Percentiles rank a stretch among this genome's conserved stretches.
These are phyloP conservation scores for Falco columbarius DNA, from an alignment of 2,797 vertebrate genomes.

Conservation along the genomic window DNA sequence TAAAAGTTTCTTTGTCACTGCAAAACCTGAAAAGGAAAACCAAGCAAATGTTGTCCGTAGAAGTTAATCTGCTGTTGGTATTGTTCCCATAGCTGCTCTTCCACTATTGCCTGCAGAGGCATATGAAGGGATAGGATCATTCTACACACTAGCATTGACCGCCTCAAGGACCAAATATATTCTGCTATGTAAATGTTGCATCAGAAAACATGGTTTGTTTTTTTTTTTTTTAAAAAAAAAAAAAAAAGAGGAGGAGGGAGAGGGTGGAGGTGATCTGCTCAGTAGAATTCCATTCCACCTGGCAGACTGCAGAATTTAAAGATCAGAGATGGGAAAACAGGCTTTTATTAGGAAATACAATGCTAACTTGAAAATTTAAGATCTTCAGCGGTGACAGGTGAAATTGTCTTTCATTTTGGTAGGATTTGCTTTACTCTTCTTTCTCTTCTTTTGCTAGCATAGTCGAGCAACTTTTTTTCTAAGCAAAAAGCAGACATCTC, in stretches of 20 bases:
- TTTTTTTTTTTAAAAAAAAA: background rate
- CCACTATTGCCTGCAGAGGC: background rate
- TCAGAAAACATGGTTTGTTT: background rate
- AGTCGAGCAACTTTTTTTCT: background rate
- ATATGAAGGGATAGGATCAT: background rate
- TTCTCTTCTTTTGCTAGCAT: background rate
- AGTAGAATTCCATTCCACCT: background rate
- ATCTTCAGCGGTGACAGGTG: background rate
- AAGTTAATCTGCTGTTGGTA: background rate
- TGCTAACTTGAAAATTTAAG: background rate
- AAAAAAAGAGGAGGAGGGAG: background rate
- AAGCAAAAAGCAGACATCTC: background rate
- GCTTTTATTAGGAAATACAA: background rate
- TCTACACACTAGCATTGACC: background rate
- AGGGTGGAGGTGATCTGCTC: background rate
- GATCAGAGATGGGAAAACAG: background rate
- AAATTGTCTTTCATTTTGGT: background rate
- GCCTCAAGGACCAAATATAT: background rate
- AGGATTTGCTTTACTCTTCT: background rate
- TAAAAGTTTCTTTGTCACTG: background rate
- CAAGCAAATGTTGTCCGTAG: background rate
- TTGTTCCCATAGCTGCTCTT: background rate
- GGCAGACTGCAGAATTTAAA: background rate
- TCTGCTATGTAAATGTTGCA: background rate
- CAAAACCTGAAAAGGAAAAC: background rate